Base-by-base conservation (phyloP, 2,797 vertebrate species). In the Capromys pilorides region DNA sequence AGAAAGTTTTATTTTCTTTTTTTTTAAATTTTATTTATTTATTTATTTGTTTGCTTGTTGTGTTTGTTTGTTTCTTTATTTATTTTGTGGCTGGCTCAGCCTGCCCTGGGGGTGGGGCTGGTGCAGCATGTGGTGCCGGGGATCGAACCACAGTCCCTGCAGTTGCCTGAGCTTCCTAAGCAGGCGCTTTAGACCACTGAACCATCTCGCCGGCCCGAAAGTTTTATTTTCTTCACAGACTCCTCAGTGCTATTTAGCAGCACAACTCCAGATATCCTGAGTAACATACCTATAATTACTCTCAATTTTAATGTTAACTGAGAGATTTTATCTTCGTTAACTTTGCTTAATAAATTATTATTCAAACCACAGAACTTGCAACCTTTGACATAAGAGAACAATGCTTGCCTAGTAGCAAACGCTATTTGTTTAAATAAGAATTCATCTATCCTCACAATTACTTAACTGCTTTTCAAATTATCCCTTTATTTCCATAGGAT, bases 301-400 rank as follows among this genome's bases (percentile, higher is more conserved):
- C 19, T 7, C 21, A 31, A 88, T 16, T 88, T 79, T 66, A 78
- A 62, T 49, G 39, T 79, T 79, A 81, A 88, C 49, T 51, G 31
- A 80, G 66, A 93, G 22, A 86, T 11, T 16, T 71, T 45, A 26
- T 66, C 21, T 41, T 69, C 66, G 31, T 88, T 24, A 10, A 12
- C 61, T 80, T 73, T 62, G 21, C 31, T 41, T 91, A 57, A 0
- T n/a, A 64, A 88, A 91, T 33, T 26, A 91, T 66, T 83, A 10
- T 67, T 90, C 49, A 81, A 83, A 71, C 31, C 31, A 78, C 18
- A 49, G 13, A 5, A 26, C 36, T 51, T 80, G 9, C 67, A 86
- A 83, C 80, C 31, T 67, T 92, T 86, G 51, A 75, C 33, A n/a
- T 18, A 75, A 77, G 73, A 95, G n/a, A 33, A 57, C 9, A 85